Evolutionary conservation across 35 echinoderm and acorn worm species (phyloP).

Genomic region (Anneissia japonica): DNA sequence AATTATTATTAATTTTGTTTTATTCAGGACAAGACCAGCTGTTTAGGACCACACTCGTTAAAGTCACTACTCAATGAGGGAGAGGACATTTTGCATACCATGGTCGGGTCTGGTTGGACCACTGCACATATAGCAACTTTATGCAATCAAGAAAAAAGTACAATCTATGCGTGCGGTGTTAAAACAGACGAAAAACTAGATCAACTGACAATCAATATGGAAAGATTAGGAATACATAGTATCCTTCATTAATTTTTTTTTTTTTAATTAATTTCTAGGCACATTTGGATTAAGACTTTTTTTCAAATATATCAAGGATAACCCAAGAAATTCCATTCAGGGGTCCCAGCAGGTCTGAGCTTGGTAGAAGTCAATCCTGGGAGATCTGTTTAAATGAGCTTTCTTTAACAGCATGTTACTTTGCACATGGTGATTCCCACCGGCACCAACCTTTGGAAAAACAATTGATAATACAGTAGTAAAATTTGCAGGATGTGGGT

Average conservation of each 20-base stretch:
- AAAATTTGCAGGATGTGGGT: too few relatives aligned
- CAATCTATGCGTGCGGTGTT: constrained; percentile 76
- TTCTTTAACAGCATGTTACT: too few relatives aligned
- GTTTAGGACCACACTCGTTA: constrained; percentile 84
- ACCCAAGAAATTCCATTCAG: too few relatives aligned
- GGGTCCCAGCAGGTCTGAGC: too few relatives aligned
- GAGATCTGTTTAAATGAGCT: too few relatives aligned
- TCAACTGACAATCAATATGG: constrained; percentile 35
- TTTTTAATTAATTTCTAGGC: too few relatives aligned
- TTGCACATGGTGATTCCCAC: too few relatives aligned
- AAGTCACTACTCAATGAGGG: constrained; percentile 84
- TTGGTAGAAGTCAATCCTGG: too few relatives aligned
- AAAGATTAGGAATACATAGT: constrained; percentile 54
- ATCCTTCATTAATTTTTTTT: constrained; percentile 50
- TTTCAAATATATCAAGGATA: too few relatives aligned
- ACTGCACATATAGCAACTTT: constrained; percentile 85
- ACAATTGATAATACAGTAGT: too few relatives aligned
- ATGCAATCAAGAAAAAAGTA: constrained; percentile 63
- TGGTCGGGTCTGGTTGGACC: constrained; percentile 70
- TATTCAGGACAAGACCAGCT: constrained; percentile 75
- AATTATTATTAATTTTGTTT: not conserved
- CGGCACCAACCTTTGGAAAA: too few relatives aligned
- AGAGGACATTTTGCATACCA: constrained; percentile 81
- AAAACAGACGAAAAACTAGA: constrained; percentile 57
- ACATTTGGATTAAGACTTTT: too few relatives aligned